Conservation (phyloP, 2,888 invertebrate genomes). For the Pyrrhia umbra region DNA sequence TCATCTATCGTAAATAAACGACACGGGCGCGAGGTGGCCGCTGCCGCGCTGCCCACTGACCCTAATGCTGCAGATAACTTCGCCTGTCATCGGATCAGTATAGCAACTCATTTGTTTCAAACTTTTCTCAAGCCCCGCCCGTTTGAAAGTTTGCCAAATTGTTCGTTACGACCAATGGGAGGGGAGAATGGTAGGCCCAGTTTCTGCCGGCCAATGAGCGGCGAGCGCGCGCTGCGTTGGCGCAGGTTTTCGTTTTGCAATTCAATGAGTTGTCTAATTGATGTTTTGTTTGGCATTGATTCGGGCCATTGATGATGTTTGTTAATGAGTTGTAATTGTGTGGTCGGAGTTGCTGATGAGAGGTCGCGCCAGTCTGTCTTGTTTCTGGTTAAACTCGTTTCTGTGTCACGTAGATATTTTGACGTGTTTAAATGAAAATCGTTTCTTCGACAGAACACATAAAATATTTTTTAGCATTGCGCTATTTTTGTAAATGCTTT, state of each 20-base stretch:
- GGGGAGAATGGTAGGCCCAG: constrained; percentile 66
- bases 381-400: constrained; percentile 44
- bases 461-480: background rate
- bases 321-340: constrained; percentile 56
- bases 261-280: constrained; percentile 83
- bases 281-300: constrained; percentile 80
- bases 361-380: constrained; percentile 37
- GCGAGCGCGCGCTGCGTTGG: constrained; percentile 74
- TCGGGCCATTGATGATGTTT: constrained; percentile 68
- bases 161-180: constrained; percentile 74
- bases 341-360: constrained; percentile 23
- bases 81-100: constrained; percentile 39
- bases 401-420: constrained; percentile 40
- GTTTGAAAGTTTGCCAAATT: constrained; percentile 86
- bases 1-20: constrained; percentile 21
- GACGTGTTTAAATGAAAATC: background rate
- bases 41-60: constrained; percentile 31
- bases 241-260: constrained; percentile 83
- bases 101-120: constrained; percentile 52
- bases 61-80: constrained; percentile 34
- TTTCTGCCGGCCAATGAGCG: constrained; percentile 73
- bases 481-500: too few relatives aligned
- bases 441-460: background rate
- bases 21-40: too few relatives aligned
- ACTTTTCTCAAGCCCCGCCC: constrained; percentile 77